phyloP scores from a whole-genome alignment of 2,888 invertebrate genomes.

The Erynnis tages region DNA sequence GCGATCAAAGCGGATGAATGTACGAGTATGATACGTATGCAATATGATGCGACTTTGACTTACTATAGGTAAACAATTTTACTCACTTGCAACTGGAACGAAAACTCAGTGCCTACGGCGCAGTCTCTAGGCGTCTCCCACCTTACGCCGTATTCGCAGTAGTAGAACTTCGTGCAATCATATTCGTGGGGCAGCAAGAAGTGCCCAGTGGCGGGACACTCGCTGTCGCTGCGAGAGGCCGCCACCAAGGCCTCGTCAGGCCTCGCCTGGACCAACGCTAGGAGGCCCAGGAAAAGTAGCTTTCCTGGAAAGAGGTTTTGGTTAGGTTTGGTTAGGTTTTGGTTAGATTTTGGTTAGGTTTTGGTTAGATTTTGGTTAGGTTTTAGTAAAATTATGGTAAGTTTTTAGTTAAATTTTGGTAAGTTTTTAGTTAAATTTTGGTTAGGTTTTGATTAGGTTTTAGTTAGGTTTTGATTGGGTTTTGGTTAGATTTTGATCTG shows the following conservation, averaged over 20 bases:
- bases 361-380: background rate
- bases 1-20: too few species aligned
- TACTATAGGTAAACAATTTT: too few species aligned
- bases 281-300: slow-evolving; percentile 40
- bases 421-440: too few species aligned
- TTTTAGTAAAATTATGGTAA: background rate
- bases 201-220: slow-evolving; percentile 83
- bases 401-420: background rate
- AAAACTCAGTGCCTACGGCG: slow-evolving; percentile 56
- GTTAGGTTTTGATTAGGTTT: too few species aligned
- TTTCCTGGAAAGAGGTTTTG: slow-evolving; percentile 39
- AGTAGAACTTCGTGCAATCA: slow-evolving; percentile 65
- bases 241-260: slow-evolving; percentile 80
- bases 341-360: background rate
- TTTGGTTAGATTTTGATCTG: too few species aligned
- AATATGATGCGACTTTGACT: too few species aligned
- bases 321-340: background rate
- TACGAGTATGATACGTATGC: too few species aligned
- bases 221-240: too few species aligned
- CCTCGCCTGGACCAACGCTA: slow-evolving; percentile 60
- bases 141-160: slow-evolving; percentile 59
- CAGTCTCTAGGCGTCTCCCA: slow-evolving; percentile 43
- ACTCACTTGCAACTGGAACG: slow-evolving; percentile 46
- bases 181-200: slow-evolving; percentile 58
- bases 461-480: too few species aligned